These are phyloP conservation scores for Cephus cinctus DNA, from an alignment of 1,140 invertebrate genomes.

Conservation along the genomic window DNA sequence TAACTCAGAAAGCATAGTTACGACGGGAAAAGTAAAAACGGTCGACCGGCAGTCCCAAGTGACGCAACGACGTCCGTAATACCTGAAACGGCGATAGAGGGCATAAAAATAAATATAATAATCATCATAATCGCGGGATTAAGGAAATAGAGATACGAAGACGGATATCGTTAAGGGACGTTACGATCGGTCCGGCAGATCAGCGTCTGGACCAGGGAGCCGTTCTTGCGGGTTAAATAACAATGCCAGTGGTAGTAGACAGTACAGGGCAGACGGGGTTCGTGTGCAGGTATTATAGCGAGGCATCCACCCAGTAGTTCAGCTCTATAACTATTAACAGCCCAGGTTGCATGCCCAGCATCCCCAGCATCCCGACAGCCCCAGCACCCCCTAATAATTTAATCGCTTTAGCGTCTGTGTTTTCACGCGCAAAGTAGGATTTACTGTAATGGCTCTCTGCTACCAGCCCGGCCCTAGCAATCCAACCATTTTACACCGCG, in stretches of 20 bases:
- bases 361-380: constrained; percentile 16
- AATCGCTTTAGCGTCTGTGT: constrained; percentile 35
- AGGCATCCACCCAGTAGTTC: constrained; percentile 21
- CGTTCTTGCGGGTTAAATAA: background rate
- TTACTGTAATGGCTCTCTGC: constrained; percentile 31
- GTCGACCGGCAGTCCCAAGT: too few species aligned
- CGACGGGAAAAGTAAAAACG: too few species aligned
- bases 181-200: too few species aligned
- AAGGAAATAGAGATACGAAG: too few species aligned
- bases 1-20: too few species aligned
- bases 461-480: constrained; percentile 11
- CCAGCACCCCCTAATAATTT: constrained; percentile 34
- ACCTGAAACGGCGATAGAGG: too few species aligned
- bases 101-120: too few species aligned
- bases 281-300: constrained; percentile 26
- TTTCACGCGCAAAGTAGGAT: constrained; percentile 35
- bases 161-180: too few species aligned
- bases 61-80: too few species aligned
- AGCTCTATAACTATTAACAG: constrained; percentile 30
- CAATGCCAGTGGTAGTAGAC: background rate
- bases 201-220: too few species aligned
- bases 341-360: background rate
- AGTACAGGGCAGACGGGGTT: constrained; percentile 10
- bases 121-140: too few species aligned
- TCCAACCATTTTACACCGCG: constrained; percentile 9